Percentiles rank a stretch among this genome's conserved stretches.
These are phyloP conservation scores for Xiphophorus maculatus DNA, from an alignment of 2,113 vertebrate species.

Conservation along the genomic window DNA sequence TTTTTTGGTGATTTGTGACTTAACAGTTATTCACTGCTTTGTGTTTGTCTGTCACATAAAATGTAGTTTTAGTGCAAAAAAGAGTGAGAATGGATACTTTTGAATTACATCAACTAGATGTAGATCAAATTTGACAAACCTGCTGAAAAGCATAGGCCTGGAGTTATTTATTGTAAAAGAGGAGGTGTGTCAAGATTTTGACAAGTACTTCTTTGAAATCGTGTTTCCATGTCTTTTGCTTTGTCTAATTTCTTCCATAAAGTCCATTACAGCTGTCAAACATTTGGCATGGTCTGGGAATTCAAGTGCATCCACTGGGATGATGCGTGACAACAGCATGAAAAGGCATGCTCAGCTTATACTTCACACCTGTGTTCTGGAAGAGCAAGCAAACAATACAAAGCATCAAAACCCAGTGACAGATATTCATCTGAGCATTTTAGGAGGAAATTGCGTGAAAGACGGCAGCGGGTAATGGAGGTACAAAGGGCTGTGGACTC, in stretches of 20 bases:
- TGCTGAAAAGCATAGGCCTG: not conserved
- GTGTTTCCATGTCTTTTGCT: not conserved
- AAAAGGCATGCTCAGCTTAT: conserved; percentile 30
- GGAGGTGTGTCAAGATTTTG: not conserved
- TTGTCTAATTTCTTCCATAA: not conserved
- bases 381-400: conserved; percentile 42
- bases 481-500: conserved; percentile 38
- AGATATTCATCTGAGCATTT: conserved; percentile 56
- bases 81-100: too few species aligned
- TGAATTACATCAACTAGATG: not conserved
- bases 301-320: conserved; percentile 39
- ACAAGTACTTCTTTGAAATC: conserved; percentile 1
- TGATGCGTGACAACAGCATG: conserved; percentile 43
- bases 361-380: conserved; percentile 63
- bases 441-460: conserved; percentile 12
- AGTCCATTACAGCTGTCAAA: conserved; percentile 25
- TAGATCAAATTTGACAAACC: not conserved
- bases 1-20: not conserved
- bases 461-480: conserved; percentile 2
- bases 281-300: conserved; percentile 22
- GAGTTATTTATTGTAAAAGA: not conserved
- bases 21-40: not conserved
- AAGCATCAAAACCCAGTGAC: conserved; percentile 21
- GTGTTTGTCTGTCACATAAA: too few species aligned
- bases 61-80: not conserved